Percentiles rank a stretch among this genome's conserved stretches.
Evolutionary conservation across 2,797 vertebrate species (phyloP).

Genomic region (Tragopan temminckii): DNA sequence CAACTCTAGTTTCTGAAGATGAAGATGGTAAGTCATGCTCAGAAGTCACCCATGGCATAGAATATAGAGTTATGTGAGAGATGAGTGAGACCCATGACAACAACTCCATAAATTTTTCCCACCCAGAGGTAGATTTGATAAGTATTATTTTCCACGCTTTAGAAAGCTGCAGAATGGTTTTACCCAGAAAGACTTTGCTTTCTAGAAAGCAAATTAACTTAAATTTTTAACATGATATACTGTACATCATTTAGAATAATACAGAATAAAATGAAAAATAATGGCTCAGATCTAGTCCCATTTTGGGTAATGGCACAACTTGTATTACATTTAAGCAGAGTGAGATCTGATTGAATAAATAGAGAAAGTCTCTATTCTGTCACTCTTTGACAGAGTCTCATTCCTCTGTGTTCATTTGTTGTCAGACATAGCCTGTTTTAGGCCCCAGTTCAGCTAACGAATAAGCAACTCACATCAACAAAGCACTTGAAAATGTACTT

Average conservation of each 20-base stretch:
- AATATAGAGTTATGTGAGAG: background rate
- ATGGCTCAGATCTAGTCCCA: background rate
- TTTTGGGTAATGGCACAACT: constrained; percentile 46
- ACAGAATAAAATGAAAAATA: constrained; percentile 40
- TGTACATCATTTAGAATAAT: constrained; percentile 51
- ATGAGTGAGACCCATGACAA: background rate
- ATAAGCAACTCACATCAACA: constrained; percentile 25
- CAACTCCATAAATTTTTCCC: constrained; percentile 20
- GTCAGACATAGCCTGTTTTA: background rate
- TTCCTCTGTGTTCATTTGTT: constrained; percentile 44
- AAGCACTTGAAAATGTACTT: constrained; percentile 43
- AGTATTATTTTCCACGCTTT: constrained; percentile 41
- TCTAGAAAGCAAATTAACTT: constrained; percentile 47
- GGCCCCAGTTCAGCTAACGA: constrained; percentile 27
- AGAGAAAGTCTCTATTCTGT: constrained; percentile 18
- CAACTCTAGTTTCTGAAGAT: background rate
- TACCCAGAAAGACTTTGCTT: constrained; percentile 23
- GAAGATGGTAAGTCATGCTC: background rate
- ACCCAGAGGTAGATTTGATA: background rate
- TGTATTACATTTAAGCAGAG: constrained; percentile 13
- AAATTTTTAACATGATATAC: constrained; percentile 22
- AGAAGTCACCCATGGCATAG: background rate
- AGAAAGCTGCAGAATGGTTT: background rate
- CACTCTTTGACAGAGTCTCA: constrained; percentile 28
- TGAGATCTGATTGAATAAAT: constrained; percentile 38